Base-by-base conservation (phyloP, 2,113 vertebrate species). In the Mellivora capensis region DNA sequence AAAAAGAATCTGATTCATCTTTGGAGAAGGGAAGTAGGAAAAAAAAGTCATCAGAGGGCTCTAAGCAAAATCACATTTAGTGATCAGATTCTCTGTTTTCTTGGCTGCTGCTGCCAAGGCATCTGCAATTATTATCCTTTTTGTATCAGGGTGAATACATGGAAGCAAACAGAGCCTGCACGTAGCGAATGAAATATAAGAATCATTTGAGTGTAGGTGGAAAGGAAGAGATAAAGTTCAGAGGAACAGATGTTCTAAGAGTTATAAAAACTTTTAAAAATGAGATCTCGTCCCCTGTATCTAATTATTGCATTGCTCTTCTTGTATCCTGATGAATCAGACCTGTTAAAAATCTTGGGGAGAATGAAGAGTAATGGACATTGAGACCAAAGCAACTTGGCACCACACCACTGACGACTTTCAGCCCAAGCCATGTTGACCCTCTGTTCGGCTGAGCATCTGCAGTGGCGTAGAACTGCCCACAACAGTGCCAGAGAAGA, bases 251-350 rank as follows among this genome's bases (percentile, higher is more conserved):
- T 97, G 96, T 97, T 98, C 91, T 71, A 95, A 89, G 93, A 97
- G 93, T 98, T 98, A 98, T 95, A 97, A 98, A 98, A 98, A 98
- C 81, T 98, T 98, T 96, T 90, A 96, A 81, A 97, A 98, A 97
- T 92, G 80, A 96, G 98, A 98, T 98, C 97, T 98, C 82, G 91
- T 97, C 93, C 92, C 29, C 2, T 97, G 62, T 96, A 85, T 82
- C 98, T 99, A 98, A 98, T 99, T 98, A 98, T 96, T 90, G 42
- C 93, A 72, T 21, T 85, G 62, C 34, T 92, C 57, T 97, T 96
- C 93, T 97, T 91, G 52, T 82, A 96, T 94, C 52, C 82, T 98
- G 97, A 98, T 25, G 89, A 97, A 97, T 94, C 95, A 98, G 90
- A 97, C n/a, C 94, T 98, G 95, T 94, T 98, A 97, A 98, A 98